Evolutionary conservation across 2,888 invertebrate genomes (phyloP), one percentile per base, ranked within the genome.

Genomic region (Leptopilina myrica): DNA sequence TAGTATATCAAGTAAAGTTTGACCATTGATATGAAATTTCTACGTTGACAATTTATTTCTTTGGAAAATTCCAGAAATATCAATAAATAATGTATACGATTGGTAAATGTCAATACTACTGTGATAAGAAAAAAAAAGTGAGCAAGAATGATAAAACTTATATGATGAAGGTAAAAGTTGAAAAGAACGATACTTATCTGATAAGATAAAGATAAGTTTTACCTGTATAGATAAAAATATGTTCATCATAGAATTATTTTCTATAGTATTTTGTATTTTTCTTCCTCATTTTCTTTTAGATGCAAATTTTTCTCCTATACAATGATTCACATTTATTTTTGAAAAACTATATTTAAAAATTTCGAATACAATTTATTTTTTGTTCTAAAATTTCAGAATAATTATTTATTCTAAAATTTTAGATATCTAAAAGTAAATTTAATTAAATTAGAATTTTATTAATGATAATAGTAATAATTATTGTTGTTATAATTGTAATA

Each of bases 201-300:
- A 69, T 69, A 69, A 65, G 65, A 65, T 11, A 65, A 64, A 65
- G 65, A 65, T 26, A 65, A 64, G 59, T n/a, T 59, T 26, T 49
- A 26, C 12, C 12, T 49, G 11, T 49, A 49, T 49, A 73, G 56
- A 73, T 73, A 73, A 73, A 20, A 53, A 73, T 73, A 33, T 33
- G 56, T 40, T 64, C 64, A 9, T 64, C 64, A 49, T 49, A 43
- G 43, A 43, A 8, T 8, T 43, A 43, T 43, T 43, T 43, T 43
- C 1, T 43, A 33, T 33, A 7, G 43, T 8, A 43, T 8, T 43
- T 43, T 43, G 43, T 8, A 43, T 43, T 43, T 43, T 43, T 43
- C 43, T 43, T 43, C 43, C 43, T 43, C 43, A 8, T 43, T 43
- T 43, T 20, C 20, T 33, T 33, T 33, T 33, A 33, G 33, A 33